These are phyloP conservation scores for Lasioglossum baleicum DNA, from an alignment of 1,140 invertebrate species.

Conservation along the genomic window DNA sequence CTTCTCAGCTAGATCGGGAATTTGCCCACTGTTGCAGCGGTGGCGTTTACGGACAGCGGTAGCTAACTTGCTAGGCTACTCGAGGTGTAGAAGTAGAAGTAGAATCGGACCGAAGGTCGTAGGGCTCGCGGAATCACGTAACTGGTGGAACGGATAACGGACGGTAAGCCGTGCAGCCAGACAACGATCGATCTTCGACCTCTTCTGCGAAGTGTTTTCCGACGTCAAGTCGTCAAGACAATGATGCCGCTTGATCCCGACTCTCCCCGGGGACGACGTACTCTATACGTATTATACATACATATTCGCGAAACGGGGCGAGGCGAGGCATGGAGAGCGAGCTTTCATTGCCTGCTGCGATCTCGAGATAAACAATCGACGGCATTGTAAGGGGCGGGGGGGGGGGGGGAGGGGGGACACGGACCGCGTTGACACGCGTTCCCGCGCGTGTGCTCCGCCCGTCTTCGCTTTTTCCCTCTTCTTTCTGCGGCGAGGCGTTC, in stretches of 20 bases:
- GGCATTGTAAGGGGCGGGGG: constrained; percentile 45
- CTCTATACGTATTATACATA: too few relatives aligned
- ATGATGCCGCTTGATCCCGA: constrained; percentile 53
- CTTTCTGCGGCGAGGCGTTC: constrained; percentile 4
- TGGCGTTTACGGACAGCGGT: too few relatives aligned
- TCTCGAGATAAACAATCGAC: constrained; percentile 65
- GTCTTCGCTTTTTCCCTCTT: constrained; percentile 45
- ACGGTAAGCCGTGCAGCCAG: constrained; percentile 20
- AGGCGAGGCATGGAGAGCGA: constrained; percentile 34
- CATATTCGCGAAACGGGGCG: background rate
- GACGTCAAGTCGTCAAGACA: constrained; percentile 42
- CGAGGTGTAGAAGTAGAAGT: too few relatives aligned
- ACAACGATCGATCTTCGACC: constrained; percentile 55
- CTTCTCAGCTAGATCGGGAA: too few relatives aligned
- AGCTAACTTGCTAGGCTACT: too few relatives aligned
- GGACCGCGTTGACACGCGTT: background rate
- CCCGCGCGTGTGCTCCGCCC: constrained; percentile 27
- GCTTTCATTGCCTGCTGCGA: constrained; percentile 56
- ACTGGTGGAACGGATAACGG: constrained; percentile 16
- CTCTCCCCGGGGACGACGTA: constrained; percentile 7
- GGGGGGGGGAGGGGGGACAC: background rate
- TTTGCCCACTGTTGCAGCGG: too few relatives aligned
- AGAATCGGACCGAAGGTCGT: background rate
- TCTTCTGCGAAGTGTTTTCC: constrained; percentile 52
- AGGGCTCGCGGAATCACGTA: background rate